These are phyloP conservation scores for Nomada ruficornis DNA, from an alignment of 2,888 invertebrate genomes.

Conservation along the genomic window DNA sequence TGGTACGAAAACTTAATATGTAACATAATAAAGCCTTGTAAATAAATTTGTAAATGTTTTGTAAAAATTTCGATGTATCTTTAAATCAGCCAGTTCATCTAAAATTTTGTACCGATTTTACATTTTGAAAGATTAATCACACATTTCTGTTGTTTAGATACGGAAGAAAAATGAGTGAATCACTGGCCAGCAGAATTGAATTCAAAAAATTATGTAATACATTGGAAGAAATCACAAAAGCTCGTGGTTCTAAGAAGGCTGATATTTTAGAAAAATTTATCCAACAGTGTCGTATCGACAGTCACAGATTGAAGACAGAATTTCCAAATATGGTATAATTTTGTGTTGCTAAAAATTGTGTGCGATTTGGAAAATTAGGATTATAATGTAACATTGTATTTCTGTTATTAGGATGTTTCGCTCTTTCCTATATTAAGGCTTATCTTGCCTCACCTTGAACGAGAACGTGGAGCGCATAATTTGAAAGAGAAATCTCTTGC, in stretches of 20 bases:
- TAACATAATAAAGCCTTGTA: constrained; percentile 14
- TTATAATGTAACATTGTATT: not conserved
- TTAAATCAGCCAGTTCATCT: not conserved
- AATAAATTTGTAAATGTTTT: constrained; percentile 36
- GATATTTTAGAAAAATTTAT: constrained; percentile 85
- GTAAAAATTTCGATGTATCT: not conserved
- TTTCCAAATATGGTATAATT: constrained; percentile 77
- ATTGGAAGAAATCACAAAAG: constrained; percentile 87
- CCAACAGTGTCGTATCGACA: constrained; percentile 84
- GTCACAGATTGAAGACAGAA: constrained; percentile 78
- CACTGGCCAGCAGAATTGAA: constrained; percentile 63
- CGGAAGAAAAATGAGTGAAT: constrained; percentile 25
- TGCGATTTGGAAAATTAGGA: not conserved
- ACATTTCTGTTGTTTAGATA: constrained; percentile 13
- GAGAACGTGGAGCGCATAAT: constrained; percentile 92
- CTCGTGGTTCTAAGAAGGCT: constrained; percentile 84
- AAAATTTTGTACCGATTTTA: not conserved
- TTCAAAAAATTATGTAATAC: constrained; percentile 87
- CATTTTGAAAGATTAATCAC: not conserved
- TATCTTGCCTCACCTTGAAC: constrained; percentile 91
- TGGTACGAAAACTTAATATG: not conserved
- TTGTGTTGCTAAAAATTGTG: not conserved
- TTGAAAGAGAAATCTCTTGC: constrained; percentile 92
- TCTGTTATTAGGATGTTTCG: constrained; percentile 85
- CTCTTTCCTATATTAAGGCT: constrained; percentile 92